Base-by-base conservation (phyloP, 2,888 invertebrate species). In the Cecidostiba fungosa region DNA sequence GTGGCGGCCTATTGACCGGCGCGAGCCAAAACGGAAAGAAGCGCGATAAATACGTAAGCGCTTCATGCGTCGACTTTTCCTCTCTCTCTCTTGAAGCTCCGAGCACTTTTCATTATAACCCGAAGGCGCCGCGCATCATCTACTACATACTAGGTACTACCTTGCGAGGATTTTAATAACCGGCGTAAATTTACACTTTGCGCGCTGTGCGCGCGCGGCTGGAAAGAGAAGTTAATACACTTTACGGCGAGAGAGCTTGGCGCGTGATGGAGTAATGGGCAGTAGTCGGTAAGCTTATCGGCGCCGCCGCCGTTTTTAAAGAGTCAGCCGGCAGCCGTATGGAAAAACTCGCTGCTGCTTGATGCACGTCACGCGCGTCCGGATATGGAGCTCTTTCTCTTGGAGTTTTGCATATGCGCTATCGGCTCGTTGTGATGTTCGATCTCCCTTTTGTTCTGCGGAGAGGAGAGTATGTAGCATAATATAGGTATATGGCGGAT, bases 101-200 rank as follows among this genome's bases (percentile, higher is more conserved):
- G 47, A 19, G 50, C 50, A 50, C 72, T 72, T 54, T 79, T 72
- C 70, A 36, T 26, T 72, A 19, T 32, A 32, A 29, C 43, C 62
- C 23, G 26, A 32, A 66, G 66, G 23, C 50, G 16, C 43, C 19
- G 36, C 14, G n/a, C 69, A n/a, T 69, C 77, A 14, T 50, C 23
- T 16, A 59, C 59, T 43, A n/a, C n/a, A n/a, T n/a, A n/a, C n/a
- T n/a, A n/a, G n/a, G n/a, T n/a, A n/a, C 19, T 3, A 19, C 59
- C 19, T 36, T 3, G 54, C 54, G 72, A 29, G 73, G 72, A 81
- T 85, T 81, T 81, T 85, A 85, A 85, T 85, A 85, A 73, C 85
- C 77, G 72, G 36, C 77, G 77, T 85, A 85, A 85, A 85, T 85
- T 85, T 85, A 85, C 85, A 85, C 85, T 85, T 78, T 50, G 69